phyloP scores from a whole-genome alignment of 1,140 invertebrate species.

The Penaeus vannamei region DNA sequence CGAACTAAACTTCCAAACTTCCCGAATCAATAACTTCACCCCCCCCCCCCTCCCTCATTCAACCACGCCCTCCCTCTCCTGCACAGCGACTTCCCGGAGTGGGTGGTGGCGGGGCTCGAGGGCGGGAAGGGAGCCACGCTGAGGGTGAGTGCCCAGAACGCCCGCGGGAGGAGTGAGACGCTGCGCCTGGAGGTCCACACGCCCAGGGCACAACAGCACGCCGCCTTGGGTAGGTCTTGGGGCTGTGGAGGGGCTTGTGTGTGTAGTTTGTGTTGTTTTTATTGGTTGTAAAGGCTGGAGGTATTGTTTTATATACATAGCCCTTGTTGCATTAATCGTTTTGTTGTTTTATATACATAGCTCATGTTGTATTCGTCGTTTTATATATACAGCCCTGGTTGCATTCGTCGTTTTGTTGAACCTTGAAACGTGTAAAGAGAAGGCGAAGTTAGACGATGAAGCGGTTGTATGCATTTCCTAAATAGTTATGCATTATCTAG shows the following conservation, averaged over 20 bases:
- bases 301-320: too few species aligned
- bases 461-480: background rate
- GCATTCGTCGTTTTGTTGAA: too few species aligned
- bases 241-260: background rate
- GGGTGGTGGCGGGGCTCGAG: slow-evolving; percentile 45
- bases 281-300: too few species aligned
- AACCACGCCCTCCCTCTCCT: slow-evolving; percentile 75
- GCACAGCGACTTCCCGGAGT: slow-evolving; percentile 69
- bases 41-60: background rate
- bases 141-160: slow-evolving; percentile 45
- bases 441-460: too few species aligned
- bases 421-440: too few species aligned
- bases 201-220: slow-evolving; percentile 14
- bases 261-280: background rate
- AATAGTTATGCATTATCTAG: background rate
- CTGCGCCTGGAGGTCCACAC: slow-evolving; percentile 45
- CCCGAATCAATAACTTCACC: background rate
- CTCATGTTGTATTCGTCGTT: too few species aligned
- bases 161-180: slow-evolving; percentile 70
- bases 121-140: slow-evolving; percentile 35
- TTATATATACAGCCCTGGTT: too few species aligned
- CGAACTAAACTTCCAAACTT: background rate
- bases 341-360: too few species aligned
- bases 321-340: too few species aligned
- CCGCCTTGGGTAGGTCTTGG: background rate